phyloP scores from a whole-genome alignment of 2,113 vertebrate genomes.

The Orientallactaga bullata region DNA sequence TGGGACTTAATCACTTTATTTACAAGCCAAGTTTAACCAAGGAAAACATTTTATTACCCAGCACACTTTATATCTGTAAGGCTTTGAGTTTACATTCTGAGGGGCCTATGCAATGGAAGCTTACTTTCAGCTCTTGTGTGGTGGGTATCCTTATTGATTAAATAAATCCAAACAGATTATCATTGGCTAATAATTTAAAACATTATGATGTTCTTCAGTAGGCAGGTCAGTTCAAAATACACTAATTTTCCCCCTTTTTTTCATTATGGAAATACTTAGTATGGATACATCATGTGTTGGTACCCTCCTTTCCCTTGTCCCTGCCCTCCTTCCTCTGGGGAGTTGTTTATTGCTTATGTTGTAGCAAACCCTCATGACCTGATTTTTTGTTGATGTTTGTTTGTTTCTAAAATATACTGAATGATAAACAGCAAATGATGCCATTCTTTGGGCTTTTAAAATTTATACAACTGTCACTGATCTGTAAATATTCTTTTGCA shows the following conservation, averaged over 20 bases:
- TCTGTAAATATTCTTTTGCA: not conserved
- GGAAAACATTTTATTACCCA: constrained; percentile 49
- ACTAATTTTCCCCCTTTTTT: not conserved
- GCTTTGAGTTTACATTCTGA: constrained; percentile 4
- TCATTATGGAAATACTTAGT: too few relatives aligned
- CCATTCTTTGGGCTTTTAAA: not conserved
- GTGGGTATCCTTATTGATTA: not conserved
- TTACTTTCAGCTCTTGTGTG: not conserved
- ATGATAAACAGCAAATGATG: not conserved
- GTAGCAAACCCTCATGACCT: not conserved
- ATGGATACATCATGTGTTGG: too few relatives aligned
- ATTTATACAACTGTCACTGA: not conserved
- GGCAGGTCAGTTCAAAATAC: not conserved
- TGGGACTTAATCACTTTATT: constrained; percentile 64
- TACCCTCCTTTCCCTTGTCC: too few relatives aligned
- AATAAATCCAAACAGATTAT: not conserved
- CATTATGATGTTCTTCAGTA: not conserved
- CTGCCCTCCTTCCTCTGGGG: too few relatives aligned
- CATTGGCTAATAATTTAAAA: constrained; percentile 2
- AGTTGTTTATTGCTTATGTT: not conserved
- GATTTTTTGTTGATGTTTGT: constrained; percentile 1
- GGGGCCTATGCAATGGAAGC: not conserved
- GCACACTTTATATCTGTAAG: constrained; percentile 34
- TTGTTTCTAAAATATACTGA: not conserved
- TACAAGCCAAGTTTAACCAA: constrained; percentile 50